Evolutionary conservation across 1,140 invertebrate species (phyloP).

Genomic region (Drosophila malerkotliana): DNA sequence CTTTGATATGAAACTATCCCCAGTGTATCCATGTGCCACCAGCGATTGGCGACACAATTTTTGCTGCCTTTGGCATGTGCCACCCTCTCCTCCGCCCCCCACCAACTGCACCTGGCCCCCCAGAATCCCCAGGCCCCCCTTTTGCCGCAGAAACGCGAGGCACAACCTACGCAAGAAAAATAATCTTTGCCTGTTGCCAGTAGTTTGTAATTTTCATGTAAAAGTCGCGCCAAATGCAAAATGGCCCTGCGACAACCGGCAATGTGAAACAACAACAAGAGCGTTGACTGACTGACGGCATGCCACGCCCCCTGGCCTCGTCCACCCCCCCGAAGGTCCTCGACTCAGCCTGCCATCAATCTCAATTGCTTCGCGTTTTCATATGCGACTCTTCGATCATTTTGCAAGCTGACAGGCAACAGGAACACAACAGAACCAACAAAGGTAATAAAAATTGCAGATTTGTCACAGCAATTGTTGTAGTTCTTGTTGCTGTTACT

Average conservation of each 20-base stretch:
- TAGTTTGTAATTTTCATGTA: conserved; percentile 83
- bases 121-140: not conserved
- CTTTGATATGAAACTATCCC: not conserved
- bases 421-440: conserved; percentile 45
- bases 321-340: conserved; percentile 21
- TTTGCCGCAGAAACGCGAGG: conserved; percentile 10
- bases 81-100: not conserved
- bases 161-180: conserved; percentile 64
- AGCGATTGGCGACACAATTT: conserved; percentile 76
- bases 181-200: conserved; percentile 63
- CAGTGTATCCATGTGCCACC: conserved; percentile 13
- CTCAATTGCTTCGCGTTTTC: conserved; percentile 82
- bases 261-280: conserved; percentile 12
- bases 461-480: conserved; percentile 79
- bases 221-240: conserved; percentile 79
- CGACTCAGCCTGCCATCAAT: conserved; percentile 68
- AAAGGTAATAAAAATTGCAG: conserved; percentile 77
- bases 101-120: not conserved
- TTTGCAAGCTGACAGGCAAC: conserved; percentile 73
- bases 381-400: conserved; percentile 81
- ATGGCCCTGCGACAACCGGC: conserved; percentile 63
- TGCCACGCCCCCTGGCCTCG: conserved; percentile 42
- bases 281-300: conserved; percentile 45
- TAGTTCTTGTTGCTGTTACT: conserved; percentile 30
- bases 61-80: conserved; percentile 76